Percentiles rank a stretch among this genome's conserved stretches.
phyloP scores from a whole-genome alignment of 2,113 vertebrate genomes.

The Boulengeromyrus knoepffleri region DNA sequence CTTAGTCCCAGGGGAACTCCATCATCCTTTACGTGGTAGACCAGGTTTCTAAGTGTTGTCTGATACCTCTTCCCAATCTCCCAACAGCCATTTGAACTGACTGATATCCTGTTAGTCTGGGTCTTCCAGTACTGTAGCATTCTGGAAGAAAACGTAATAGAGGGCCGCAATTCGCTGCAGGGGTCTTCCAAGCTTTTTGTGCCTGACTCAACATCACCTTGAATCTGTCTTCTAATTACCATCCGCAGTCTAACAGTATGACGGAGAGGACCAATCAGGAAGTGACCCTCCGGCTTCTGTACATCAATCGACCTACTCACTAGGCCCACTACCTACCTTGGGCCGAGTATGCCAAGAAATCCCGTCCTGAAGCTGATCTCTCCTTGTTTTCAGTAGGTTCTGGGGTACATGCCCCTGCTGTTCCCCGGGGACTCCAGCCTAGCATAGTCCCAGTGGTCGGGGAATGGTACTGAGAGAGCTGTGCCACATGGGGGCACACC shows the following conservation, averaged over 20 bases:
- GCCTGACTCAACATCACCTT: neutral
- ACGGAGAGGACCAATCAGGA: neutral
- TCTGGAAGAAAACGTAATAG: neutral
- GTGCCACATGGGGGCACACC: neutral
- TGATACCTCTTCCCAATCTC: neutral
- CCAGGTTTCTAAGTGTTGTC: neutral
- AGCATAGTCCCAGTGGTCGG: neutral
- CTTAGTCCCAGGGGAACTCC: neutral
- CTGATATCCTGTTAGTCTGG: neutral
- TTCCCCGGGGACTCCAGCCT: neutral
- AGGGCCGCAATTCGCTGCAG: neutral
- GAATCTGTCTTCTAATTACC: neutral
- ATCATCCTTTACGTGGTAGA: neutral
- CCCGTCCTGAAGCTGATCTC: neutral
- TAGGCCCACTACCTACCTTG: neutral
- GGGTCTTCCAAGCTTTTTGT: neutral
- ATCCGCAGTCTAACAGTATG: neutral
- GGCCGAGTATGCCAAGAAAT: neutral
- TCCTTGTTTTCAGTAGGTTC: neutral
- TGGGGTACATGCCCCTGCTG: neutral
- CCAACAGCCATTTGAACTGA: neutral
- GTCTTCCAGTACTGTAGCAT: neutral
- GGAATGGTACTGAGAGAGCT: neutral
- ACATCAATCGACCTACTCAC: neutral
- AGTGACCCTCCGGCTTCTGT: neutral